A percentile compares a stretch with the other conserved stretches of the same genome.
Evolutionary conservation across 2,888 invertebrate species (phyloP).

Genomic region (Herminia tarsipennalis): DNA sequence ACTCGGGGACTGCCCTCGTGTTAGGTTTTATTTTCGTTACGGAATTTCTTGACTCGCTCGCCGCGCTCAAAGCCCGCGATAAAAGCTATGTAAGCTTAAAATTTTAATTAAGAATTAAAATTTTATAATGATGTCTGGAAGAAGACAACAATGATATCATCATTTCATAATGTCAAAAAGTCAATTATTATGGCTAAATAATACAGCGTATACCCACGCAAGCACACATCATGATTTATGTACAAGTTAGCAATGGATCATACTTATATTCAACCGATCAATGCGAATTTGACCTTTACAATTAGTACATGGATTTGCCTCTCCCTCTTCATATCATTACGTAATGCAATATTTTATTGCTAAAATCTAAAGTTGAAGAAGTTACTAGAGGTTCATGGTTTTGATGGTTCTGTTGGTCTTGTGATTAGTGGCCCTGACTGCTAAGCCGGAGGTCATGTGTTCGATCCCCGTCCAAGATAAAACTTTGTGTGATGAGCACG

Average conservation of each 20-base stretch:
- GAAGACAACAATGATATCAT: constrained; percentile 10
- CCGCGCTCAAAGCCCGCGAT: too few relatives aligned
- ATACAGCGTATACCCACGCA: too few relatives aligned
- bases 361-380: not conserved
- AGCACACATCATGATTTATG: constrained; percentile 39
- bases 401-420: too few relatives aligned
- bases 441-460: too few relatives aligned
- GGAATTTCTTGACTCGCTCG: too few relatives aligned
- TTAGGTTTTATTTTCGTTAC: too few relatives aligned
- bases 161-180: constrained; percentile 26
- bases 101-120: too few relatives aligned
- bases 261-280: constrained; percentile 23
- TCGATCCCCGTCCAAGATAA: too few relatives aligned
- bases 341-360: constrained; percentile 11
- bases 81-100: too few relatives aligned
- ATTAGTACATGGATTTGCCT: constrained; percentile 17
- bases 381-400: not conserved
- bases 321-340: constrained; percentile 16
- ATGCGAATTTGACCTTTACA: constrained; percentile 34
- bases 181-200: constrained; percentile 36
- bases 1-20: too few relatives aligned
- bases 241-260: constrained; percentile 32
- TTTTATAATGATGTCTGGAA: constrained; percentile 12
- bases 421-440: too few relatives aligned
- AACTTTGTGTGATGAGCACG: too few relatives aligned